A percentile compares a stretch with the other conserved stretches of the same genome.
phyloP scores from a whole-genome alignment of 2,888 invertebrate genomes.

The Campaea margaritaria region DNA sequence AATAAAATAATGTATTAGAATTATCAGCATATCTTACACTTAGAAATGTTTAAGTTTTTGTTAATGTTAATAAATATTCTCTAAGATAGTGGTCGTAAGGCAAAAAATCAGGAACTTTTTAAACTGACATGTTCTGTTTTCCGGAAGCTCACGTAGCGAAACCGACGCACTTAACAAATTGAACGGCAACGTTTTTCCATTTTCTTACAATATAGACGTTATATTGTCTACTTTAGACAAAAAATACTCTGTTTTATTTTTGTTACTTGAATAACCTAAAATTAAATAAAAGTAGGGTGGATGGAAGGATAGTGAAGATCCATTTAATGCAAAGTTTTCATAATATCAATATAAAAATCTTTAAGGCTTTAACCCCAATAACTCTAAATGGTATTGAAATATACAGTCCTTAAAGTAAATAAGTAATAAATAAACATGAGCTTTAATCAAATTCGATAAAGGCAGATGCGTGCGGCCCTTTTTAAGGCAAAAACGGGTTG shows the following conservation, averaged over 20 bases:
- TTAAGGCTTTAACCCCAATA: constrained; percentile 10
- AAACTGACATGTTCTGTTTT: constrained; percentile 7
- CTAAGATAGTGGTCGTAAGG: constrained; percentile 4
- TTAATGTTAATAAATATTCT: constrained; percentile 1
- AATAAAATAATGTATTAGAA: too few relatives aligned
- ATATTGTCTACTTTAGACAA: background rate
- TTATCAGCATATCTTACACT: background rate
- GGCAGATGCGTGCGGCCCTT: constrained; percentile 76
- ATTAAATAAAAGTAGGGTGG: too few relatives aligned
- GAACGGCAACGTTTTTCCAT: constrained; percentile 12
- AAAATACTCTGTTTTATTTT: too few relatives aligned
- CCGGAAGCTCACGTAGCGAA: constrained; percentile 10
- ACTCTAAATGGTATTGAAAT: constrained; percentile 50
- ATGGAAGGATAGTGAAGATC: too few relatives aligned
- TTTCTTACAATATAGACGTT: background rate
- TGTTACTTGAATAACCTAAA: too few relatives aligned
- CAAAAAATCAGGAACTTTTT: constrained; percentile 11
- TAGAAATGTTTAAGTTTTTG: constrained; percentile 2
- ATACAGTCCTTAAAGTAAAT: constrained; percentile 66
- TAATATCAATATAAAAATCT: background rate
- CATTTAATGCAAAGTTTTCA: background rate
- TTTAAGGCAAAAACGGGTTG: constrained; percentile 79
- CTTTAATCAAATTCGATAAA: constrained; percentile 82
- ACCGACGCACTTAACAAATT: background rate
- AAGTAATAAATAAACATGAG: constrained; percentile 80